Evolutionary conservation across 2,888 invertebrate genomes (phyloP).

Genomic region (Eurytoma californica): DNA sequence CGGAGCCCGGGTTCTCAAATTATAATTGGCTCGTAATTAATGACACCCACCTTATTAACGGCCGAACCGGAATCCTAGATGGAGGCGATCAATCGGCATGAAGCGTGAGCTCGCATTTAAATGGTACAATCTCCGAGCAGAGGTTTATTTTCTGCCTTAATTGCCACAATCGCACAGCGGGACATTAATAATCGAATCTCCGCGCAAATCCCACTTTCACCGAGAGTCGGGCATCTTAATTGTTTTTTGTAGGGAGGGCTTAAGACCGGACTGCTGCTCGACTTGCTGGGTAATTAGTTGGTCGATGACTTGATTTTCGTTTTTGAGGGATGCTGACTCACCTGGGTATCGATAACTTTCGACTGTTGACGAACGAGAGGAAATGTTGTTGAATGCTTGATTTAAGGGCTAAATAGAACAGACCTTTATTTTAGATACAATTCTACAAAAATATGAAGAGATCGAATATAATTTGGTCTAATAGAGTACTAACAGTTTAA

Average conservation of each 20-base stretch:
- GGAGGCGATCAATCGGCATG: slow-evolving; percentile 49
- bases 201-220: slow-evolving; percentile 45
- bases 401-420: slow-evolving; percentile 13
- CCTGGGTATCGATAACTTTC: neutral
- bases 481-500: slow-evolving; percentile 8
- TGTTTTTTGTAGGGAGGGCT: slow-evolving; percentile 7
- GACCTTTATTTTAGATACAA: slow-evolving; percentile 38
- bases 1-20: slow-evolving; percentile 57
- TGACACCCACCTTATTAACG: slow-evolving; percentile 67
- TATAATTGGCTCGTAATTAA: slow-evolving; percentile 71
- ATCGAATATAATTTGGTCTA: slow-evolving; percentile 6
- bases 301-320: slow-evolving; percentile 28
- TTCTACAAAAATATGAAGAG: slow-evolving; percentile 33
- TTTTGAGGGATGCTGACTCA: slow-evolving; percentile 6
- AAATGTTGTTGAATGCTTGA: neutral
- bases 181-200: slow-evolving; percentile 40
- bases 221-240: slow-evolving; percentile 17
- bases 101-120: slow-evolving; percentile 35
- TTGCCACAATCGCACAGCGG: slow-evolving; percentile 38
- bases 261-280: neutral
- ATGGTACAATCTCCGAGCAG: slow-evolving; percentile 31
- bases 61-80: slow-evolving; percentile 57
- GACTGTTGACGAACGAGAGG: no score
- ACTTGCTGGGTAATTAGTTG: slow-evolving; percentile 35
- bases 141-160: slow-evolving; percentile 47